Base-by-base conservation (phyloP, 1,140 invertebrate genomes). In the Drosophila trapezifrons region DNA sequence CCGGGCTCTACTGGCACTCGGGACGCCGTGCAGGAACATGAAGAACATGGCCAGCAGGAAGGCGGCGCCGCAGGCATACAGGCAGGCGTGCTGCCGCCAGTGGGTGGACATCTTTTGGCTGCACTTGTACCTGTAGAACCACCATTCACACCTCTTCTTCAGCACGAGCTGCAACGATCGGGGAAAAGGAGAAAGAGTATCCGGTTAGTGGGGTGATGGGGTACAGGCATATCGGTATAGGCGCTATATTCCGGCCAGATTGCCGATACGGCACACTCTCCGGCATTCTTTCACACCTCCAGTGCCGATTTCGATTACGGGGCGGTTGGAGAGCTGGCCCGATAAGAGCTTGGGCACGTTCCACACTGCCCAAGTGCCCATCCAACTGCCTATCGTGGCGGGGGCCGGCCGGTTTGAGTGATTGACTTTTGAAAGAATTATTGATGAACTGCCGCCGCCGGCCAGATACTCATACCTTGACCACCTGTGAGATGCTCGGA, bases 131-230 rank as follows among this genome's bases (percentile, higher is more conserved):
- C 76, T 87, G 49, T 74, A 77, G 40, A 87, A 76, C 78, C 80
- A 87, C 87, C 89, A 91, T 63, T 87, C 87, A 77, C 66, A 87
- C 54, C 72, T 90, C 57, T 91, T 91, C 80, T 86, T 91, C 45
- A 87, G 67, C 54, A 90, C 86, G 64, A 91, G 78, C 90, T 91
- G 65, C 4, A 85, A 83, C n/a, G 32, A 35, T 12, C 12, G 32
- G 4, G 1, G 29, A 37, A 52, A 52, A 12, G 35, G 15, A 64
- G 22, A 51, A 13, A 55, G 42, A 69, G 35, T 29, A 49, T 3
- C 37, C 15, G 63, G 17, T 65, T 51, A 79, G 40, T 13, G 1
- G 10, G 3, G 32, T n/a, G 32, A 22, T 51, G 17, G 12, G 27
- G 22, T 10, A 12, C 15, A 20, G 5, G 35, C 40, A 18, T 63